Percentiles rank a stretch among this genome's conserved stretches.
These are phyloP conservation scores for Tenodera sinensis DNA, from an alignment of 2,888 invertebrate species.

Conservation along the genomic window DNA sequence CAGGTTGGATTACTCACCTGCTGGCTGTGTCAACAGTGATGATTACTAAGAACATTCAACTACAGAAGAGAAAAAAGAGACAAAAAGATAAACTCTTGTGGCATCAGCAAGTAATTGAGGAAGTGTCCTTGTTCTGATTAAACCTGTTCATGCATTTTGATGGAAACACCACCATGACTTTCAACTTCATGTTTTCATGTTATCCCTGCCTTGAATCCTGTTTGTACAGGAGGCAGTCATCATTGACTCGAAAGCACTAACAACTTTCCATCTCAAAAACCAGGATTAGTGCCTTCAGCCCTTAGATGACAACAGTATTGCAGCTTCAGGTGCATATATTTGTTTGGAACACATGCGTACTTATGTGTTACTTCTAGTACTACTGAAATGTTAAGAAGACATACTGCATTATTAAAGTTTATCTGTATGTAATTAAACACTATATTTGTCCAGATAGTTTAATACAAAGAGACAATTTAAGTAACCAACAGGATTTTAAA, in stretches of 20 bases:
- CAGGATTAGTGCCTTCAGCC: neutral
- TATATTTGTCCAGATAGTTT: neutral
- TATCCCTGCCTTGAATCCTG: too few relatives aligned
- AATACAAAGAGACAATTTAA: neutral
- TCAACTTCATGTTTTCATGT: conserved; percentile 22
- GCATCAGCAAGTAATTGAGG: neutral
- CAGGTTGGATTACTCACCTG: neutral
- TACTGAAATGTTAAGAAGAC: neutral
- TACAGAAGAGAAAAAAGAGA: neutral
- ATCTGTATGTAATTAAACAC: neutral
- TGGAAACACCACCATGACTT: neutral
- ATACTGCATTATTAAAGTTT: neutral
- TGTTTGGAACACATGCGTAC: neutral
- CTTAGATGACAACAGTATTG: neutral
- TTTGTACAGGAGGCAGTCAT: neutral
- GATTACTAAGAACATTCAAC: neutral
- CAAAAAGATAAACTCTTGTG: neutral
- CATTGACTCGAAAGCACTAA: neutral
- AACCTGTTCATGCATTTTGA: neutral
- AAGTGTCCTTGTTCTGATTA: neutral
- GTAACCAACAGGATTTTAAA: neutral
- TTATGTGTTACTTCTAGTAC: neutral
- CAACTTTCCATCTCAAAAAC: neutral
- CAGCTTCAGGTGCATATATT: neutral
- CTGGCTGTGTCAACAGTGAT: neutral